Conservation (phyloP, 2,888 invertebrate species). For the Conchocele bisecta region DNA sequence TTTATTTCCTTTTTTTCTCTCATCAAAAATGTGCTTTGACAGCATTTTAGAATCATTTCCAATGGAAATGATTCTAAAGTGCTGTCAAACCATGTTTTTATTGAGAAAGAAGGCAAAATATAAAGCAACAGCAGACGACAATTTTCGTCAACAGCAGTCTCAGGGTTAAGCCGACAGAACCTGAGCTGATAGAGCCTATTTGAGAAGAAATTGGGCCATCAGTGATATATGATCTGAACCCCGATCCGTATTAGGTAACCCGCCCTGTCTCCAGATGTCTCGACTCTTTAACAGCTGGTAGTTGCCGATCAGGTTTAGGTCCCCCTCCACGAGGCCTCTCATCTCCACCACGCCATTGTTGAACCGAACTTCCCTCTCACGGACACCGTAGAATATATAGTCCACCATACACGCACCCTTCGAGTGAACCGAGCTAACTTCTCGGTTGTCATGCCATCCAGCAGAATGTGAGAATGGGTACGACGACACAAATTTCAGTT, state of each 20-base stretch:
- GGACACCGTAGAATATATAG: conserved; percentile 90
- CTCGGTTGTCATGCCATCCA: conserved; percentile 82
- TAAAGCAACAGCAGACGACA: no score
- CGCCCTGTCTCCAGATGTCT: conserved; percentile 85
- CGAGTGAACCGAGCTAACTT: conserved; percentile 93
- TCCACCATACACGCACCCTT: conserved; percentile 88
- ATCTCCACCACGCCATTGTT: conserved; percentile 29
- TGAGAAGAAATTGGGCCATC: conserved; percentile 66
- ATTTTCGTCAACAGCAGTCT: no score
- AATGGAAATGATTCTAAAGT: no score
- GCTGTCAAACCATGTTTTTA: no score
- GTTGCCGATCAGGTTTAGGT: conserved; percentile 86
- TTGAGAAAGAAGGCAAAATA: no score
- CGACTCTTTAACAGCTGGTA: conserved; percentile 87
- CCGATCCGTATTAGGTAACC: conserved; percentile 87
- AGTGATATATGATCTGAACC: conserved; percentile 80
- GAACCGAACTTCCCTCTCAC: conserved; percentile 35
- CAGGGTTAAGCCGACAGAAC: no score
- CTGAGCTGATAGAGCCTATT: no score
- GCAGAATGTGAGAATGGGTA: conserved; percentile 85
- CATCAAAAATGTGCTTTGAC: no score
- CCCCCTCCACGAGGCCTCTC: conserved; percentile 79
- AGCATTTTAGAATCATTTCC: no score
- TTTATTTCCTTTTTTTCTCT: no score
- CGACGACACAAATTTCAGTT: conserved; percentile 88